phyloP scores from a whole-genome alignment of 2,888 invertebrate species.

The Epiblema foenella region DNA sequence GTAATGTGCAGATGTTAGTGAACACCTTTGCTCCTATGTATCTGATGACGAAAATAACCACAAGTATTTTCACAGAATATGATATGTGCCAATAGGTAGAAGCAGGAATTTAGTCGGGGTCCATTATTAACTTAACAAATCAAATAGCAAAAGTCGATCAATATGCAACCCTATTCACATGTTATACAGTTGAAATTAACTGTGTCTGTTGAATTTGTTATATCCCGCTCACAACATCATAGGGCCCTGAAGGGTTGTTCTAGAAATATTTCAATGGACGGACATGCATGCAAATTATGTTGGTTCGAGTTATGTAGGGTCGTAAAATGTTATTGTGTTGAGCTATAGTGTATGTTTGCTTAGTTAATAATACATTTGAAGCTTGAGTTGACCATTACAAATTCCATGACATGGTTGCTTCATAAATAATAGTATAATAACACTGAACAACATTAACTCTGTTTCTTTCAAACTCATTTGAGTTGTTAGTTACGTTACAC shows the following conservation, averaged over 20 bases:
- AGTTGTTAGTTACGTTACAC: too few relatives aligned
- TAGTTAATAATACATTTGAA: constrained; percentile 2
- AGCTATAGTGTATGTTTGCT: not conserved
- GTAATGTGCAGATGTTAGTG: not conserved
- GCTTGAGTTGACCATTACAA: too few relatives aligned
- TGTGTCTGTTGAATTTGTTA: constrained; percentile 19
- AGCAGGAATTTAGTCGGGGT: not conserved
- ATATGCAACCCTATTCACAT: constrained; percentile 12
- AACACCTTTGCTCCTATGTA: not conserved
- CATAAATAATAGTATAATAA: too few relatives aligned
- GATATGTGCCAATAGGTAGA: not conserved
- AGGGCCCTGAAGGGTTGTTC: constrained; percentile 31
- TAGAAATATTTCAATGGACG: constrained; percentile 33
- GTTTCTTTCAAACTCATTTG: too few relatives aligned
- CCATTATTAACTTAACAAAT: constrained; percentile 7
- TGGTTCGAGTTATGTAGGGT: constrained; percentile 4
- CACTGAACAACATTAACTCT: too few relatives aligned
- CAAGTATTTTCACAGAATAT: not conserved
- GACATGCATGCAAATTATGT: constrained; percentile 34
- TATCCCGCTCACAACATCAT: constrained; percentile 23
- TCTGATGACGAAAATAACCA: not conserved
- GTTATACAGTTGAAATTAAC: not conserved
- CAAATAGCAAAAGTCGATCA: not conserved
- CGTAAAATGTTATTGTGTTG: constrained; percentile 27
- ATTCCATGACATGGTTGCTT: too few relatives aligned